These are phyloP conservation scores for Macrotrachela quadricornifera DNA, from an alignment of 1,140 invertebrate species.

Conservation along the genomic window DNA sequence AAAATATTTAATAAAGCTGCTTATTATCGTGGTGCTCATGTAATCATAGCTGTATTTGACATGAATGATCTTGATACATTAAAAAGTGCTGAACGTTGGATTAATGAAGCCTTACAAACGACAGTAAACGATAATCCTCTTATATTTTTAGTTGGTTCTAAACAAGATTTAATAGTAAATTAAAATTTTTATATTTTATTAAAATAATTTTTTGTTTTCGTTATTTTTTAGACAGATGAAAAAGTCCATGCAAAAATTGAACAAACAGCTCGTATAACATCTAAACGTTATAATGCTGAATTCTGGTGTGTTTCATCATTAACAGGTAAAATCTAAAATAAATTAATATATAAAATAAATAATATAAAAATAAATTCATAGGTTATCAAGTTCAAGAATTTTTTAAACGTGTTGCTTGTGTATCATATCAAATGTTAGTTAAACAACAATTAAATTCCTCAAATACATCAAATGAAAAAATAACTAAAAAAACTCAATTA, in stretches of 20 bases:
- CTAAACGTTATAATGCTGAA: constrained; percentile 43
- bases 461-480: too few species aligned
- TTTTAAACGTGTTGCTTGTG: too few species aligned
- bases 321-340: constrained; percentile 38
- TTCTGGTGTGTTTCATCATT: constrained; percentile 56
- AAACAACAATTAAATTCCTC: too few species aligned
- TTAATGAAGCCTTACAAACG: constrained; percentile 38
- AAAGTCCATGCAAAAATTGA: background rate
- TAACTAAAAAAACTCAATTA: too few species aligned
- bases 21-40: constrained; percentile 28
- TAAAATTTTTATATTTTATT: constrained; percentile 13
- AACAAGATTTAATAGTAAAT: constrained; percentile 41
- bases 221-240: background rate
- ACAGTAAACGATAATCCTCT: constrained; percentile 33
- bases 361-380: too few species aligned
- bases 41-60: constrained; percentile 54
- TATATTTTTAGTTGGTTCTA: constrained; percentile 55
- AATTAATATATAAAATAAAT: background rate
- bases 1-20: background rate
- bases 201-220: background rate
- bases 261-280: constrained; percentile 35
- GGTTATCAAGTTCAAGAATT: too few species aligned
- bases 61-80: constrained; percentile 43
- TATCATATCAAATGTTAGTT: too few species aligned
- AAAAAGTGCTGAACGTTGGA: constrained; percentile 44